These are phyloP conservation scores for Plectrocnemia conspersa DNA, from an alignment of 1,140 invertebrate species.

Conservation along the genomic window DNA sequence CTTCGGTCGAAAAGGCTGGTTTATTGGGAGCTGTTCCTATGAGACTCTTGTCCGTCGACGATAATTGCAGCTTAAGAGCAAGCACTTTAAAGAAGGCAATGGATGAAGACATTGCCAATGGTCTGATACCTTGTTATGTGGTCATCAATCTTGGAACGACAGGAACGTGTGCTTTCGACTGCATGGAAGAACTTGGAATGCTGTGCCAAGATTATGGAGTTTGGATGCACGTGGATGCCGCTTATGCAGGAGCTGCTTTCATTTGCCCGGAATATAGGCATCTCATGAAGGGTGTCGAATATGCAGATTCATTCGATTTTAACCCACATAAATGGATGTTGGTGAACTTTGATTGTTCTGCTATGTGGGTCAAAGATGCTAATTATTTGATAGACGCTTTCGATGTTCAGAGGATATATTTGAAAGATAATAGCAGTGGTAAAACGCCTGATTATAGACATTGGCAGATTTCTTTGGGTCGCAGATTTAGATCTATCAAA, in stretches of 20 bases:
- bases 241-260: constrained; percentile 84
- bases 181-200: constrained; percentile 73
- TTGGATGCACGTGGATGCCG: constrained; percentile 88
- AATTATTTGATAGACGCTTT: constrained; percentile 78
- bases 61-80: constrained; percentile 73
- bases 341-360: constrained; percentile 88
- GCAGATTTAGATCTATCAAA: constrained; percentile 88
- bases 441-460: constrained; percentile 85
- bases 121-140: constrained; percentile 84
- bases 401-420: constrained; percentile 88
- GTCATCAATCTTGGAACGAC: constrained; percentile 89
- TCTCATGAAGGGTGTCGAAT: constrained; percentile 75
- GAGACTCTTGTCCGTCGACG: constrained; percentile 72
- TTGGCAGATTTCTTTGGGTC: constrained; percentile 89
- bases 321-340: constrained; percentile 92
- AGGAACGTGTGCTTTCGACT: constrained; percentile 88
- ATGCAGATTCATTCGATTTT: constrained; percentile 81
- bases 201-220: constrained; percentile 71
- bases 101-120: constrained; percentile 72
- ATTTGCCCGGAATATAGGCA: constrained; percentile 85
- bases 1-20: constrained; percentile 84
- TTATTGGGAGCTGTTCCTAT: constrained; percentile 78
- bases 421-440: constrained; percentile 63
- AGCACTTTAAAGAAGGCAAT: constrained; percentile 77
- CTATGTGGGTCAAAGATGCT: constrained; percentile 81